phyloP scores from a whole-genome alignment of 2,888 invertebrate genomes.

The Syritta pipiens region DNA sequence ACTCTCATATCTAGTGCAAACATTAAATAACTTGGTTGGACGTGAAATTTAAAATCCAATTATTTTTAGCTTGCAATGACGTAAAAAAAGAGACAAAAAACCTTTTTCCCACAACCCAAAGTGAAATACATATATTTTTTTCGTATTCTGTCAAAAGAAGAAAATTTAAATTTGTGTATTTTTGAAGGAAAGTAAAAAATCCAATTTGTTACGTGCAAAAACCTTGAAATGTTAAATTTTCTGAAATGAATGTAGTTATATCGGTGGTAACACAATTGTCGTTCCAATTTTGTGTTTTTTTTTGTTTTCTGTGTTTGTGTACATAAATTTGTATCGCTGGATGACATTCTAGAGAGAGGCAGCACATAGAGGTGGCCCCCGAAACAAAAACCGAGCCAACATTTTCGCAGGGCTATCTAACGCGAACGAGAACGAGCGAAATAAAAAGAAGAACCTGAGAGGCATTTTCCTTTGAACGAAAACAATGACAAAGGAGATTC shows the following conservation, averaged over 20 bases:
- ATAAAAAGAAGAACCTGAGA: conserved; percentile 20
- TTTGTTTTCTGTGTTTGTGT: conserved; percentile 43
- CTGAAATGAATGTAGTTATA: not conserved
- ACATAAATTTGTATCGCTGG: conserved; percentile 58
- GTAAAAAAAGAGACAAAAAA: conserved; percentile 69
- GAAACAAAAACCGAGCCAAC: conserved; percentile 34
- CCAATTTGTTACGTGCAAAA: not conserved
- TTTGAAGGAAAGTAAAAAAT: conserved; percentile 13
- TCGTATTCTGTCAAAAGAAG: conserved; percentile 57
- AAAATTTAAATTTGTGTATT: conserved; percentile 39
- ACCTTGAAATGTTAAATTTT: not conserved
- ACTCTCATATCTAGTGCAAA: conserved; percentile 13
- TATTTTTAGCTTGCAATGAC: conserved; percentile 68
- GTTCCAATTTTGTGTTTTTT: not conserved
- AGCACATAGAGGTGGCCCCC: conserved; percentile 26
- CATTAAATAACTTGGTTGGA: conserved; percentile 40
- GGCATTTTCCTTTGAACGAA: conserved; percentile 58
- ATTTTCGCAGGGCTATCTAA: conserved; percentile 35
- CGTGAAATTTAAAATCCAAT: conserved; percentile 60
- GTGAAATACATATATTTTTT: conserved; percentile 60
- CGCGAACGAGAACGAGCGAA: conserved; percentile 5
- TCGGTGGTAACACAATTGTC: not conserved
- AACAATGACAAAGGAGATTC: conserved; percentile 65
- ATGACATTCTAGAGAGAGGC: conserved; percentile 56
- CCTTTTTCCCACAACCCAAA: conserved; percentile 53